Percentiles rank a stretch among this genome's conserved stretches.
phyloP scores from a whole-genome alignment of 2,797 vertebrate genomes.

The Sebastes miniatus region DNA sequence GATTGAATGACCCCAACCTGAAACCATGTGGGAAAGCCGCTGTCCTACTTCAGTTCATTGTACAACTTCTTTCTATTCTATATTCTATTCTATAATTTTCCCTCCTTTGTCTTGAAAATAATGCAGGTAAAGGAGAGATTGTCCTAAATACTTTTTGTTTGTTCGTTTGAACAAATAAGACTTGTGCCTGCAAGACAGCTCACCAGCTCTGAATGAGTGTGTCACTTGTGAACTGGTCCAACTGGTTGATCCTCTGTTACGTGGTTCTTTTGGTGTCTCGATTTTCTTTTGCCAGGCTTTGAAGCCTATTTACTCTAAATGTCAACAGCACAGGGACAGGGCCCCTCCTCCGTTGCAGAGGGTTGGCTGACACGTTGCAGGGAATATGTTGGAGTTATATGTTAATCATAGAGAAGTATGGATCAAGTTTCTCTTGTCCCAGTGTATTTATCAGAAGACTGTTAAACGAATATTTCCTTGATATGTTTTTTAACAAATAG shows the following conservation, averaged over 20 bases:
- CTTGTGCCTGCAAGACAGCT: constrained; percentile 3
- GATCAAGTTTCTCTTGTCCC: not conserved
- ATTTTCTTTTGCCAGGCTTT: constrained; percentile 34
- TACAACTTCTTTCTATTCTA: not conserved
- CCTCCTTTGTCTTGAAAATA: constrained; percentile 3
- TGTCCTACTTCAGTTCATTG: constrained; percentile 28
- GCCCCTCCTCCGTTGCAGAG: constrained; percentile 24
- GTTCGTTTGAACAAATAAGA: not conserved
- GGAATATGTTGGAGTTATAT: not conserved
- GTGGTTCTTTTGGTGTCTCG: constrained; percentile 17
- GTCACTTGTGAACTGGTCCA: constrained; percentile 59
- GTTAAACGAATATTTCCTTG: not conserved
- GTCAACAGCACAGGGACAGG: not conserved
- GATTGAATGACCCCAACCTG: constrained; percentile 39
- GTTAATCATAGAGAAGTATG: not conserved
- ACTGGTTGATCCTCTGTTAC: constrained; percentile 63
- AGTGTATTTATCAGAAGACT: not conserved
- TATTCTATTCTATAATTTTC: not conserved
- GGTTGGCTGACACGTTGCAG: not conserved
- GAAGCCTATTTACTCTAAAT: constrained; percentile 16
- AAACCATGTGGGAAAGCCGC: constrained; percentile 36
- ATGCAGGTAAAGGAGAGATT: not conserved
- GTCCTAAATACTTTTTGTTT: not conserved
- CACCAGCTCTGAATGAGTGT: not conserved
- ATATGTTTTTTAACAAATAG: not conserved